Conservation (phyloP, 2,113 vertebrate genomes). For the Elephas maximus region DNA sequence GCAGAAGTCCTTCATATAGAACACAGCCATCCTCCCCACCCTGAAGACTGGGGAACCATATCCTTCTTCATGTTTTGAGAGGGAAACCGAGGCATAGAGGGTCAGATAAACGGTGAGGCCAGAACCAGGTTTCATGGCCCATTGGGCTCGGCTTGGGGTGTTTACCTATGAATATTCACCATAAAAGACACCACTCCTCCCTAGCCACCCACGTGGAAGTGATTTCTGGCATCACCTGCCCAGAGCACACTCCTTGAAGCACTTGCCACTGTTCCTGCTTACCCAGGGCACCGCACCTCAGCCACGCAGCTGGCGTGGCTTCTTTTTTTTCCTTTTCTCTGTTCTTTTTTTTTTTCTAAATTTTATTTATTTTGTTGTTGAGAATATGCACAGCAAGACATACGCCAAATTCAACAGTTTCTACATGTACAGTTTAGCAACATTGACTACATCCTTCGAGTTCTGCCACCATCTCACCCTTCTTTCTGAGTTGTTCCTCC, state of each 20-base stretch:
- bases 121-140: too few relatives aligned
- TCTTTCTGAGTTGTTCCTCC: too few relatives aligned
- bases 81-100: background rate
- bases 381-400: too few relatives aligned
- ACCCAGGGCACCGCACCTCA: rapidly evolving
- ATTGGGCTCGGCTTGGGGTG: background rate
- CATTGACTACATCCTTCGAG: too few relatives aligned
- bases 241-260: rapidly evolving
- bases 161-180: rapidly evolving
- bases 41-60: rapidly evolving
- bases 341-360: too few relatives aligned
- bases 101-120: too few relatives aligned
- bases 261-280: background rate
- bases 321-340: too few relatives aligned
- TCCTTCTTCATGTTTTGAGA: background rate
- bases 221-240: rapidly evolving
- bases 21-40: rapidly evolving
- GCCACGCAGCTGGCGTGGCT: background rate
- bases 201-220: background rate
- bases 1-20: rapidly evolving
- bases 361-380: too few relatives aligned
- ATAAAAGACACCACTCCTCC: background rate
- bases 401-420: too few relatives aligned
- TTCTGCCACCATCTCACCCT: too few relatives aligned
- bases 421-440: too few relatives aligned